phyloP scores from a whole-genome alignment of 2,888 invertebrate species.

The Trichopoda pennipes region DNA sequence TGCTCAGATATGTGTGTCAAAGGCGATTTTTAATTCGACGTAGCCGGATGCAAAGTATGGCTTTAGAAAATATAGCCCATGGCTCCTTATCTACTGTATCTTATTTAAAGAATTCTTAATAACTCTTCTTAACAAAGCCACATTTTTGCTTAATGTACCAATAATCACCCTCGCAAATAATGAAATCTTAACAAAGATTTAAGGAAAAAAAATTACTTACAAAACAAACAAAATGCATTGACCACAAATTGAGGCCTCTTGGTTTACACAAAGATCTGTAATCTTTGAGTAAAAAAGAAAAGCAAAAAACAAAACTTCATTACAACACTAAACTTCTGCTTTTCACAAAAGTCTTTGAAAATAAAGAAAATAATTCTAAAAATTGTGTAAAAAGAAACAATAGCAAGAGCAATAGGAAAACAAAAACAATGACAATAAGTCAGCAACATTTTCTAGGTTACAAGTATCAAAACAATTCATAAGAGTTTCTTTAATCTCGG shows the following conservation, averaged over 20 bases:
- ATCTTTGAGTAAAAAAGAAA: conserved; percentile 3
- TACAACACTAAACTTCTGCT: background rate
- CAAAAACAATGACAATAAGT: background rate
- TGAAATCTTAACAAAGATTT: background rate
- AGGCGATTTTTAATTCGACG: too few species aligned
- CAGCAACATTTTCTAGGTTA: conserved; percentile 38
- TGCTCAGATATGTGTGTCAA: too few species aligned
- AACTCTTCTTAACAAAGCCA: too few species aligned
- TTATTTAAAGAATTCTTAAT: too few species aligned
- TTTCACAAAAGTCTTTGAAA: conserved; percentile 14
- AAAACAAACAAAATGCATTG: conserved; percentile 2
- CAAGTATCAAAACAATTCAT: conserved; percentile 23
- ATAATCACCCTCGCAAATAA: conserved; percentile 11
- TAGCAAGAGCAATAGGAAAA: conserved; percentile 8
- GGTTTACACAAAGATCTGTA: background rate
- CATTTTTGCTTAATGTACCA: background rate
- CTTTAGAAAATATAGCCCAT: too few species aligned
- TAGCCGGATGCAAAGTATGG: too few species aligned
- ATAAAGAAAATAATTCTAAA: conserved; percentile 47
- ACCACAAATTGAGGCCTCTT: conserved; percentile 17
- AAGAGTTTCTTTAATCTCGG: conserved; percentile 28
- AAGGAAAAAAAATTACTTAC: conserved; percentile 9
- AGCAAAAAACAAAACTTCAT: background rate
- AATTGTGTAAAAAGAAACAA: background rate
- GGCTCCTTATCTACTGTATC: too few species aligned